These are phyloP conservation scores for Coelinius sp. DNA, from an alignment of 2,888 invertebrate species.

Conservation along the genomic window DNA sequence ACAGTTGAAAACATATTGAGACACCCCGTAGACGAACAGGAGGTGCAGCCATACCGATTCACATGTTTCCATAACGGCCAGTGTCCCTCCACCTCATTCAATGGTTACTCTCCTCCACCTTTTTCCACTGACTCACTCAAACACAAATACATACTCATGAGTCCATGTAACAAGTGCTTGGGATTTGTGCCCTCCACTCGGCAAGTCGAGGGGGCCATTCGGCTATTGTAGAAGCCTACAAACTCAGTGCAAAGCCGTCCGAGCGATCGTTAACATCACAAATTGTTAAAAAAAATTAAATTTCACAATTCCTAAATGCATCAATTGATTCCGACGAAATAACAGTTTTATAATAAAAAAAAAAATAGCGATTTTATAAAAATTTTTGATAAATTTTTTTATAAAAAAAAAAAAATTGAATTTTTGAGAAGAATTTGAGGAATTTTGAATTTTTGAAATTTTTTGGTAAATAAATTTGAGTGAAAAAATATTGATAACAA, in stretches of 20 bases:
- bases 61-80: constrained; percentile 12
- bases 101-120: background rate
- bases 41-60: constrained; percentile 9
- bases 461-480: background rate
- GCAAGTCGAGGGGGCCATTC: constrained; percentile 45
- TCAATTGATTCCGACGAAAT: background rate
- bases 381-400: too few relatives aligned
- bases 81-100: background rate
- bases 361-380: too few relatives aligned
- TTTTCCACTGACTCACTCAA: background rate
- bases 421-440: too few relatives aligned
- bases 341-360: too few relatives aligned
- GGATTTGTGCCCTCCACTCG: constrained; percentile 28
- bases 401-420: too few relatives aligned
- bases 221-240: constrained; percentile 67
- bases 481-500: constrained; percentile 49
- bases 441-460: background rate
- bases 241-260: constrained; percentile 62
- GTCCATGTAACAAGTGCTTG: constrained; percentile 12
- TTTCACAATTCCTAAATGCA: too few relatives aligned
- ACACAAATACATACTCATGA: background rate
- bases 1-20: constrained; percentile 29
- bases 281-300: background rate
- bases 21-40: constrained; percentile 40
- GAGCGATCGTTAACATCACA: constrained; percentile 32